phyloP scores from a whole-genome alignment of 2,797 vertebrate species.

The Syngnathus rostellatus region DNA sequence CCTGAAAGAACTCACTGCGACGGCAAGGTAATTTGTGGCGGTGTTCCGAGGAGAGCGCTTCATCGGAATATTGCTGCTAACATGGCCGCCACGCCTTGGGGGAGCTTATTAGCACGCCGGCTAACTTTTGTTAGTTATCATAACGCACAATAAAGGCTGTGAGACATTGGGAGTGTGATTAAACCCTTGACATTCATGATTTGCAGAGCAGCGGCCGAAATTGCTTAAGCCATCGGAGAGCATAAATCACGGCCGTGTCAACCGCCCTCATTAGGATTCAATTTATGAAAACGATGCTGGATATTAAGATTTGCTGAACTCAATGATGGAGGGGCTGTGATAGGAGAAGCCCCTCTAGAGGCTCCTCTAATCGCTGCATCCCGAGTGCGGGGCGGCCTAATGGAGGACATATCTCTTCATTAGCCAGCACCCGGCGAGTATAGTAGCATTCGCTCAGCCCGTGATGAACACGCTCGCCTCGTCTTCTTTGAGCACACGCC shows the following conservation, averaged over 20 bases:
- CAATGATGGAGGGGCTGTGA: slow-evolving; percentile 62
- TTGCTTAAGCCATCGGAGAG: slow-evolving; percentile 60
- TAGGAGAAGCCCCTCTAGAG: slow-evolving; percentile 59
- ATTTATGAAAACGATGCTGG: slow-evolving; percentile 70
- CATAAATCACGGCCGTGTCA: slow-evolving; percentile 71
- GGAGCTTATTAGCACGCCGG: slow-evolving; percentile 64
- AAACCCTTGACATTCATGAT: slow-evolving; percentile 66
- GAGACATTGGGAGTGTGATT: slow-evolving; percentile 57
- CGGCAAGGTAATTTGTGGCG: slow-evolving; percentile 21
- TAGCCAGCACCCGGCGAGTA: slow-evolving; percentile 57
- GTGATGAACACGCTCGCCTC: slow-evolving; percentile 55
- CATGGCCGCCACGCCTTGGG: slow-evolving; percentile 50
- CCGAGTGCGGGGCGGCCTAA: slow-evolving; percentile 61
- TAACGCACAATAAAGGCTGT: slow-evolving; percentile 48
- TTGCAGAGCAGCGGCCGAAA: slow-evolving; percentile 55
- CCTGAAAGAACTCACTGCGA: slow-evolving; percentile 24
- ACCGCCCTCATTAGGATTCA: slow-evolving; percentile 68
- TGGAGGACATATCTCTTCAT: slow-evolving; percentile 74
- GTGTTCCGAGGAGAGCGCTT: slow-evolving; percentile 50
- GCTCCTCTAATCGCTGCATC: slow-evolving; percentile 65
- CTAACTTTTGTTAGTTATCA: slow-evolving; percentile 54
- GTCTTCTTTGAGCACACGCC: slow-evolving; percentile 45
- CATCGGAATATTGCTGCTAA: slow-evolving; percentile 53
- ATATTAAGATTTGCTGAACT: slow-evolving; percentile 68
- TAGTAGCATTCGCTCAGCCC: slow-evolving; percentile 57